These are phyloP conservation scores for Aviceda subcristata DNA, from an alignment of 2,113 vertebrate species.

Conservation along the genomic window DNA sequence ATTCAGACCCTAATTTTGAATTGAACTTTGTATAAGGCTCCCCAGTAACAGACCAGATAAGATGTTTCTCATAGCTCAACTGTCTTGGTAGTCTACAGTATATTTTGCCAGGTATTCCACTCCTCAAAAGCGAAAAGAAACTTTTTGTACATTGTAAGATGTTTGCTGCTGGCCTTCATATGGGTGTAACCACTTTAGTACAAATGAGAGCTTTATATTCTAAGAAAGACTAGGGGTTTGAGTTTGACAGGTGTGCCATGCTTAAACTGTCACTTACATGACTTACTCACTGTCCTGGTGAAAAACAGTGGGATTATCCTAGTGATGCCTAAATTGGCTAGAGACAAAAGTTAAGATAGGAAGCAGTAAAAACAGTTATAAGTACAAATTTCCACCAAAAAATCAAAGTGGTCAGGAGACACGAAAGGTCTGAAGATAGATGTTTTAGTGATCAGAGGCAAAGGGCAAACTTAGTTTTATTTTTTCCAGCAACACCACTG, in stretches of 20 bases:
- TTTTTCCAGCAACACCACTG: background rate
- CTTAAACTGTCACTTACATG: background rate
- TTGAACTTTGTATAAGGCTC: rapidly evolving
- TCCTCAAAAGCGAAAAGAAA: background rate
- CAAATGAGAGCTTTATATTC: background rate
- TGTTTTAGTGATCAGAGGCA: background rate
- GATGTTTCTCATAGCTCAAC: background rate
- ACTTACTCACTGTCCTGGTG: background rate
- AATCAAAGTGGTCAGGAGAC: background rate
- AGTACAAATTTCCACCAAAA: background rate
- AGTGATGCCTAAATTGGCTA: background rate
- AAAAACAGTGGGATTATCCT: background rate
- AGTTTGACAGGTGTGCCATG: background rate
- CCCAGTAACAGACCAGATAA: background rate
- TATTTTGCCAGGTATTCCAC: background rate
- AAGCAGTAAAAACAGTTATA: background rate
- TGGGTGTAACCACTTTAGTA: background rate
- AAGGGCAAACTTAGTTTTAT: background rate
- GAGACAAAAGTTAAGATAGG: background rate
- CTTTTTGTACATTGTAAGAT: background rate
- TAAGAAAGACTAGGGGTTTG: background rate
- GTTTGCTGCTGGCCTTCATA: background rate
- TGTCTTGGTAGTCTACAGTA: background rate
- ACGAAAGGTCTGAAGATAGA: background rate
- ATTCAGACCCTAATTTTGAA: background rate